phyloP scores from a whole-genome alignment of 2,888 invertebrate species.

The Furcula furcula region DNA sequence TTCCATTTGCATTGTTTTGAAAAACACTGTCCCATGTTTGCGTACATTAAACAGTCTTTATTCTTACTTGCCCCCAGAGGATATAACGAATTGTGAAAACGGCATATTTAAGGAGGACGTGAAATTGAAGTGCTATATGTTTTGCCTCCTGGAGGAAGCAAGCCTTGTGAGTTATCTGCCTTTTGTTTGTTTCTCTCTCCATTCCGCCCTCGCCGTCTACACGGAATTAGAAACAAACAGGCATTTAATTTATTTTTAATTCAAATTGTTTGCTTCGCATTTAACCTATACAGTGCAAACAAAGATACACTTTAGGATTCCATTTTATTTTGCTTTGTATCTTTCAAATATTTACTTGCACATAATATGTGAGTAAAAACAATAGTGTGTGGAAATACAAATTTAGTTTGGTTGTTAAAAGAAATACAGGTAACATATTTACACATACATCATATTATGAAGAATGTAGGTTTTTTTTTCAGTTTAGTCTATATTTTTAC shows the following conservation, averaged over 20 bases:
- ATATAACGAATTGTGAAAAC: conserved; percentile 78
- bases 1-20: conserved; percentile 40
- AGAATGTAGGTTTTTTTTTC: too few relatives aligned
- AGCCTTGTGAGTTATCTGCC: conserved; percentile 70
- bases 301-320: not conserved
- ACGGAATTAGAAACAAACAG: conserved; percentile 56
- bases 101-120: conserved; percentile 80
- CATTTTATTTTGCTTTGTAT: not conserved
- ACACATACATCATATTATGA: too few relatives aligned
- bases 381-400: too few relatives aligned
- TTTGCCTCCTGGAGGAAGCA: conserved; percentile 76
- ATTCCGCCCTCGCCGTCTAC: conserved; percentile 40
- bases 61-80: conserved; percentile 74
- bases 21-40: conserved; percentile 55
- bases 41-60: conserved; percentile 69
- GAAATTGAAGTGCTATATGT: conserved; percentile 81
- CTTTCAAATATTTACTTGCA: not conserved
- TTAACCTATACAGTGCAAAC: conserved; percentile 13
- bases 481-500: too few relatives aligned
- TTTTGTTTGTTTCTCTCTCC: conserved; percentile 59
- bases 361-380: too few relatives aligned
- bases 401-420: too few relatives aligned
- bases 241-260: conserved; percentile 58
- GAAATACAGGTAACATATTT: too few relatives aligned
- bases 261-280: conserved; percentile 42